phyloP scores from a whole-genome alignment of 2,888 invertebrate genomes.

The Alsophila aescularia region DNA sequence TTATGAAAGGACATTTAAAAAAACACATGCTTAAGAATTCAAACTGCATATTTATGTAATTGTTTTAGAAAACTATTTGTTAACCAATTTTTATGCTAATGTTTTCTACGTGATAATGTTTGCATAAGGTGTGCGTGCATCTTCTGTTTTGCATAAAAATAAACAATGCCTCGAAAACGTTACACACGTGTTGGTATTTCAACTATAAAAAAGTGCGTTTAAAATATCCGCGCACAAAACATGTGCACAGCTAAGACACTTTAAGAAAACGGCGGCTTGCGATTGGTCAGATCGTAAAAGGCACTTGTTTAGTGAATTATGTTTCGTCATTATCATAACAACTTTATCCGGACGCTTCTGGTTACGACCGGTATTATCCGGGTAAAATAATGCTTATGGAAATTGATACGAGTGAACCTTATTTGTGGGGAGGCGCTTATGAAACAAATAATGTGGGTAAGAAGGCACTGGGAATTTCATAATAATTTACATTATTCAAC shows the following conservation, averaged over 20 bases:
- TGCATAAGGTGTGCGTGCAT: too few relatives aligned
- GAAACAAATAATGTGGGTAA: constrained; percentile 9
- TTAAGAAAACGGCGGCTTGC: constrained; percentile 38
- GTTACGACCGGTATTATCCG: constrained; percentile 24
- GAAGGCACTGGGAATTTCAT: constrained; percentile 1
- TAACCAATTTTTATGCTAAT: too few relatives aligned
- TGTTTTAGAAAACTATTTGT: too few relatives aligned
- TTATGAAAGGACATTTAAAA: too few relatives aligned
- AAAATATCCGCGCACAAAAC: constrained; percentile 19
- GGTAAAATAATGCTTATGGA: constrained; percentile 27
- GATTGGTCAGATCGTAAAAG: constrained; percentile 60
- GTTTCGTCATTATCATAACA: constrained; percentile 40
- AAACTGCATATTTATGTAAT: too few relatives aligned
- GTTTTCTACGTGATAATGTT: neutral
- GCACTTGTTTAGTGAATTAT: constrained; percentile 25
- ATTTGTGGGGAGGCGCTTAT: constrained; percentile 10
- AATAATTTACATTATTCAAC: constrained; percentile 1
- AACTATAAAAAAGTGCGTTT: constrained; percentile 7
- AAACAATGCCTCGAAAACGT: constrained; percentile 15
- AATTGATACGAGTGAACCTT: constrained; percentile 18
- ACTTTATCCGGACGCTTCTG: constrained; percentile 11
- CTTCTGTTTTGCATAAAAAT: neutral
- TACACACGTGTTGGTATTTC: neutral
- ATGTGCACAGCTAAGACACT: constrained; percentile 13
- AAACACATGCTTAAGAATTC: too few relatives aligned